These are phyloP conservation scores for Sarcophaga peregrina DNA, from an alignment of 1,140 invertebrate species.

Conservation along the genomic window DNA sequence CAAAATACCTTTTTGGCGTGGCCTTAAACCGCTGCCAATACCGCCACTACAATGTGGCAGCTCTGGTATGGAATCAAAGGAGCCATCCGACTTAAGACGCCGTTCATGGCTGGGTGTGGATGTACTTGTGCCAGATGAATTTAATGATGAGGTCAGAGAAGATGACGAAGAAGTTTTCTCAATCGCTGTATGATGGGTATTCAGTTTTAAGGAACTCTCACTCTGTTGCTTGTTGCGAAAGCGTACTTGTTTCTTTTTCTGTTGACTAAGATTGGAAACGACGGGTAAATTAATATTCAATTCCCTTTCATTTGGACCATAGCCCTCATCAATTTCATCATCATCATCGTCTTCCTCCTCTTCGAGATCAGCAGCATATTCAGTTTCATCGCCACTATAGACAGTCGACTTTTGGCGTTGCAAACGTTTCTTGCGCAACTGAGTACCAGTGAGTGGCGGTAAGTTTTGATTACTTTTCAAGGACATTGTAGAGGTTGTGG, in stretches of 20 bases:
- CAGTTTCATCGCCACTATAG: constrained; percentile 48
- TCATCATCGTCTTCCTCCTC: constrained; percentile 49
- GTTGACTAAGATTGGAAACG: constrained; percentile 4
- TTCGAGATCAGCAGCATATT: constrained; percentile 58
- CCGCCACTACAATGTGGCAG: constrained; percentile 51
- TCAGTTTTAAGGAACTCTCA: not conserved
- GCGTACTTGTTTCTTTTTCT: constrained; percentile 41
- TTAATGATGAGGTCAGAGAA: constrained; percentile 24
- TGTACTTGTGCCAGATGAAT: not conserved
- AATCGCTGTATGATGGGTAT: constrained; percentile 1
- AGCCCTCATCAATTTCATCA: constrained; percentile 26
- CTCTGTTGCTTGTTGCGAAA: constrained; percentile 34
- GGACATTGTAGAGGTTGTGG: not conserved
- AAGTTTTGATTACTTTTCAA: not conserved
- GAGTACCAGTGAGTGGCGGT: not conserved
- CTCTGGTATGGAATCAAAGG: constrained; percentile 55
- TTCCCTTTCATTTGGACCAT: constrained; percentile 22
- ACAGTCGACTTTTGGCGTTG: constrained; percentile 25
- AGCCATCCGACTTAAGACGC: constrained; percentile 58
- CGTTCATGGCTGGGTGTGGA: constrained; percentile 33
- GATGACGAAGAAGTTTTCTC: constrained; percentile 38
- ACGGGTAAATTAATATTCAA: not conserved
- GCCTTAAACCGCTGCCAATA: constrained; percentile 53
- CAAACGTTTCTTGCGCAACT: constrained; percentile 49
- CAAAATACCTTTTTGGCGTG: constrained; percentile 57